phyloP scores from a whole-genome alignment of 2,888 invertebrate species.

The Oscheius sp. region DNA sequence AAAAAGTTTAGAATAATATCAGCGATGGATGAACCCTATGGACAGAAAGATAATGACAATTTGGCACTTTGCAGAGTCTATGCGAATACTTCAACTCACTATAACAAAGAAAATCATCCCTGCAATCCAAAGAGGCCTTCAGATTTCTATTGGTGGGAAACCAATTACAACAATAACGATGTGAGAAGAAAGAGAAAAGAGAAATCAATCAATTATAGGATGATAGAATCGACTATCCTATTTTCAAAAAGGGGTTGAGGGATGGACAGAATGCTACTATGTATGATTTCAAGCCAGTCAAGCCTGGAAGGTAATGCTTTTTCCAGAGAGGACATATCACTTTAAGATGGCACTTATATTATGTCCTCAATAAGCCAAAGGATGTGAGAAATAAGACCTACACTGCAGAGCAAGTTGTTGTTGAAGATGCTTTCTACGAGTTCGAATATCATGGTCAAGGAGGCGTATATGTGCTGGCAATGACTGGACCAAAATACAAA shows the following conservation, averaged over 20 bases:
- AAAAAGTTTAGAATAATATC: neutral
- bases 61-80: slow-evolving; percentile 58
- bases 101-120: slow-evolving; percentile 31
- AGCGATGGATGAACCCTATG: neutral
- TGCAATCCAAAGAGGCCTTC: slow-evolving; percentile 57
- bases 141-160: slow-evolving; percentile 63
- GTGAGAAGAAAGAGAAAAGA: neutral
- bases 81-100: neutral
- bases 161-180: slow-evolving; percentile 34
- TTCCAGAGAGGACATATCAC: neutral
- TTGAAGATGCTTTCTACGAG: neutral
- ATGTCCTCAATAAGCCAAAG: slow-evolving; percentile 52
- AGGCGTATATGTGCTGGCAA: slow-evolving; percentile 55
- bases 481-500: slow-evolving; percentile 36
- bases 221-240: slow-evolving; percentile 35
- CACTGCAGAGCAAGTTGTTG: neutral
- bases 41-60: slow-evolving; percentile 38
- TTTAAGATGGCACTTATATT: slow-evolving; percentile 58
- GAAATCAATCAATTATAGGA: slow-evolving; percentile 19
- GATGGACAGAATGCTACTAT: slow-evolving; percentile 4
- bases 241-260: neutral
- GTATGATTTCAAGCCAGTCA: slow-evolving; percentile 56
- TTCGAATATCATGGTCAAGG: slow-evolving; percentile 52
- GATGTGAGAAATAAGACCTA: slow-evolving; percentile 50
- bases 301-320: slow-evolving; percentile 53